phyloP scores from a whole-genome alignment of 2,888 invertebrate species.

The Gastracanthus pulcherrimus region DNA sequence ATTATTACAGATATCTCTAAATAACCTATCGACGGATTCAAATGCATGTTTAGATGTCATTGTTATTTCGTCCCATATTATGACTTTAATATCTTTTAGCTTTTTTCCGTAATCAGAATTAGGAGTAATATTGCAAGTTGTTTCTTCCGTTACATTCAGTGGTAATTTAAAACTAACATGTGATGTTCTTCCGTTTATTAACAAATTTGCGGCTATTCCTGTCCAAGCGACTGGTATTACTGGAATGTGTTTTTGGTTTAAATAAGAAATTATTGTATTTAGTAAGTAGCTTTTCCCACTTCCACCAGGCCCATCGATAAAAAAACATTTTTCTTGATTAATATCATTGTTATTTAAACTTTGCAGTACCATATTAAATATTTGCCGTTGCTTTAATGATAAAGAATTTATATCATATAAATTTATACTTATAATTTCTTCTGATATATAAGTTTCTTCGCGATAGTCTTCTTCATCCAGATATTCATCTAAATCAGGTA shows the following conservation, averaged over 20 bases:
- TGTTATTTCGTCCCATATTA: too few species aligned
- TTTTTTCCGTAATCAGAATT: slow-evolving; percentile 29
- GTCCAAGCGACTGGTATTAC: slow-evolving; percentile 17
- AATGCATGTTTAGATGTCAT: too few species aligned
- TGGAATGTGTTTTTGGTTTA: background rate
- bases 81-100: slow-evolving; percentile 32
- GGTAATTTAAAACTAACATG: slow-evolving; percentile 31
- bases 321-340: background rate
- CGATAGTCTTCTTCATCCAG: background rate
- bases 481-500: background rate
- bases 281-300: too few species aligned
- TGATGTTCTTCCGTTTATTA: slow-evolving; percentile 5
- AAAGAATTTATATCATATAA: background rate
- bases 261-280: too few species aligned
- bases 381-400: background rate
- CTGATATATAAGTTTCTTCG: background rate
- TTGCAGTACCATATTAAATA: slow-evolving; percentile 20
- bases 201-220: slow-evolving; percentile 21
- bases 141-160: slow-evolving; percentile 12
- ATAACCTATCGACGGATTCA: slow-evolving; percentile 56
- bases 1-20: slow-evolving; percentile 31
- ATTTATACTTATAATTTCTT: background rate
- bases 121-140: slow-evolving; percentile 33
- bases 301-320: background rate
- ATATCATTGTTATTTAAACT: slow-evolving; percentile 6